A percentile compares a stretch with the other conserved stretches of the same genome.
These are phyloP conservation scores for Lutraria rhynchaena DNA, from an alignment of 1,140 invertebrate species.

Conservation along the genomic window DNA sequence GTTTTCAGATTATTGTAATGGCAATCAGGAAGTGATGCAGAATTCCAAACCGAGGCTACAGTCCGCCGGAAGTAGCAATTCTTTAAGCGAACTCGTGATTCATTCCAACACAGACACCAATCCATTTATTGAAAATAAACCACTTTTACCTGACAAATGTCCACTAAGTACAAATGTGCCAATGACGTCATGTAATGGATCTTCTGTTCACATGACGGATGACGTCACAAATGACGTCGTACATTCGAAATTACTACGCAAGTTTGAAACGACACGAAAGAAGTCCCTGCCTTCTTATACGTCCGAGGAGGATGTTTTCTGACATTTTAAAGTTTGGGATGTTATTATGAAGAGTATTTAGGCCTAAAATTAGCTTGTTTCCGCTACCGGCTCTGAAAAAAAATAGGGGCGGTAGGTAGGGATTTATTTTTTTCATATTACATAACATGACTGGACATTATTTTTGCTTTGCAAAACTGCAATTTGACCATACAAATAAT, in stretches of 20 bases:
- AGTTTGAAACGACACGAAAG: neutral
- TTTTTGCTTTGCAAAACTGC: no score
- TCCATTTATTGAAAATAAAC: slow-evolving; percentile 1
- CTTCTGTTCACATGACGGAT: neutral
- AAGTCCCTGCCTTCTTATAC: neutral
- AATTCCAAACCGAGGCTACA: neutral
- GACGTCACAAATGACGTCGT: neutral
- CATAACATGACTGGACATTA: no score
- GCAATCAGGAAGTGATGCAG: neutral
- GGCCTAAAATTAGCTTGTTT: no score
- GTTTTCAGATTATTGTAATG: neutral
- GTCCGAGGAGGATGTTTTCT: neutral
- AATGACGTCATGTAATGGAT: slow-evolving; percentile 4
- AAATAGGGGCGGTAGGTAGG: no score
- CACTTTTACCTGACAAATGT: no score
- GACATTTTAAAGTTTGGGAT: no score
- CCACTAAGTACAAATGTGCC: neutral
- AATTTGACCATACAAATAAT: no score
- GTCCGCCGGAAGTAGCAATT: neutral
- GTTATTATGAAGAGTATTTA: no score
- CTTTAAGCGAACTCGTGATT: slow-evolving; percentile 12
- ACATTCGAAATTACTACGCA: neutral
- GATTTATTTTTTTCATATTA: no score
- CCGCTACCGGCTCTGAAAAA: no score
- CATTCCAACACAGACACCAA: neutral